Percentiles rank a stretch among this genome's conserved stretches.
These are phyloP conservation scores for Epinephelus moara DNA, from an alignment of 2,113 vertebrate species.

Conservation along the genomic window DNA sequence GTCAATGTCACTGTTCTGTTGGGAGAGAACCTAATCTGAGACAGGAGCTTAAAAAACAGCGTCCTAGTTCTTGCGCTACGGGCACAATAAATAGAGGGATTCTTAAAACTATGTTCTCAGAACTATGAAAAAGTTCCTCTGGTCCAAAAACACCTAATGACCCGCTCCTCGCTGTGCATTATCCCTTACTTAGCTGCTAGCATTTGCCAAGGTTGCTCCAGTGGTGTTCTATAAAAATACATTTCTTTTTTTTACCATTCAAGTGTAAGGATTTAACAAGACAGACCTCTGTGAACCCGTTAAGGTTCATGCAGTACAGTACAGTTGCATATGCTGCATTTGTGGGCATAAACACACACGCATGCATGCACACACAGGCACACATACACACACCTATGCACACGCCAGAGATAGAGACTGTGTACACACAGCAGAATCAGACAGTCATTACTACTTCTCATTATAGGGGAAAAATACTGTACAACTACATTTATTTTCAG, in stretches of 20 bases:
- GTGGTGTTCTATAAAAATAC: neutral
- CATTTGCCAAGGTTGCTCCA: neutral
- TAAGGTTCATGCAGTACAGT: neutral
- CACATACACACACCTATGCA: neutral
- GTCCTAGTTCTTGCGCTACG: too few species aligned
- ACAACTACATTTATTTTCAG: slow-evolving; percentile 22
- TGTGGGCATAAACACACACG: neutral
- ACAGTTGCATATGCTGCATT: neutral
- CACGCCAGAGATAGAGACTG: neutral
- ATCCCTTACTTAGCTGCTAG: neutral
- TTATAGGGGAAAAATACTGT: slow-evolving; percentile 16
- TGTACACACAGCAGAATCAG: neutral
- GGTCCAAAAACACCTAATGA: too few species aligned
- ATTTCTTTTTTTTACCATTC: neutral
- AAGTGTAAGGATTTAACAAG: slow-evolving; percentile 7
- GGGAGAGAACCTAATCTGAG: too few species aligned
- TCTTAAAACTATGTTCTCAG: too few species aligned
- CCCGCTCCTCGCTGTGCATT: too few species aligned
- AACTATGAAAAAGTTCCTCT: too few species aligned
- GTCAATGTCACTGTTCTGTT: too few species aligned
- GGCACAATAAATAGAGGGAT: too few species aligned
- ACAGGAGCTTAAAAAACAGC: too few species aligned
- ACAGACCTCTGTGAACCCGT: neutral
- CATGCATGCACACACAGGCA: neutral
- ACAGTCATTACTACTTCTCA: slow-evolving; percentile 33